Evolutionary conservation across 1,140 invertebrate genomes (phyloP).

Genomic region (Araneus ventricosus): DNA sequence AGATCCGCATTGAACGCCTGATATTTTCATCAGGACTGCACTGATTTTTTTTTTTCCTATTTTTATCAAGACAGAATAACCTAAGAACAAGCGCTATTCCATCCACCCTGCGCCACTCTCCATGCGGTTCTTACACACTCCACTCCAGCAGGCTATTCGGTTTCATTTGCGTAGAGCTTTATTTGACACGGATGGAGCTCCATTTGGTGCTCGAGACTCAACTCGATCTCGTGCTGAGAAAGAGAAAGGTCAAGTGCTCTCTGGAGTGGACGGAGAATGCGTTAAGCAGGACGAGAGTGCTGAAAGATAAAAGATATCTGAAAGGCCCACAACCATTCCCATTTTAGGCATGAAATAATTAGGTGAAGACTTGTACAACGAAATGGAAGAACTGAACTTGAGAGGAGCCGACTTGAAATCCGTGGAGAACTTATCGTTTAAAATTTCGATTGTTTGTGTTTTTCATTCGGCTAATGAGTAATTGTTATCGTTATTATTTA

Average conservation of each 20-base stretch:
- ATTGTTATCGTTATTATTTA: not conserved
- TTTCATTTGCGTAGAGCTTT: conserved; percentile 12
- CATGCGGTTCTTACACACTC: no score
- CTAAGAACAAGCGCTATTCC: no score
- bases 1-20: no score
- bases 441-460: not conserved
- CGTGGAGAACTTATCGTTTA: not conserved
- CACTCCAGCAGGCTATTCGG: not conserved
- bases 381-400: no score
- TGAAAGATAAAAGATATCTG: not conserved
- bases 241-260: not conserved
- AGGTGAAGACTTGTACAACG: not conserved
- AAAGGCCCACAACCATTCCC: not conserved
- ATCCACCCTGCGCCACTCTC: no score
- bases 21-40: no score
- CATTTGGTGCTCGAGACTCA: not conserved
- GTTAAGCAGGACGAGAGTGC: not conserved
- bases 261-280: not conserved
- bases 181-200: not conserved
- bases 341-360: not conserved
- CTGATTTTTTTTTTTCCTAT: no score
- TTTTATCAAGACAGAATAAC: no score
- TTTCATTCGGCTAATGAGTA: not conserved
- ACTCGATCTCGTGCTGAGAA: not conserved
- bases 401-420: not conserved